phyloP scores from a whole-genome alignment of 37 sponge, comb jelly and placozoan genomes.

The Petrosia ficiformis region DNA sequence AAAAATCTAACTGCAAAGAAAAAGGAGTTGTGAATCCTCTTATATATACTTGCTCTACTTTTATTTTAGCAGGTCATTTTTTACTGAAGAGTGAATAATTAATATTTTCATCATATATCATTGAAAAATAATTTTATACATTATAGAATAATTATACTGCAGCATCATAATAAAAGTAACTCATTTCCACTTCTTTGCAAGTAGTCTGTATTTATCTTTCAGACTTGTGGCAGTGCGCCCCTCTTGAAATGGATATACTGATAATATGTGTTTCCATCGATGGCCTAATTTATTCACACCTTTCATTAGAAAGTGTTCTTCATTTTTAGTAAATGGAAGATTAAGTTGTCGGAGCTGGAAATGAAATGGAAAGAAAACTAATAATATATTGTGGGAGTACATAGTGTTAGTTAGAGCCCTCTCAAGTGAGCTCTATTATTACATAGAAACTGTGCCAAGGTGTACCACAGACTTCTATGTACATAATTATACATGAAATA shows the following conservation, averaged over 20 bases:
- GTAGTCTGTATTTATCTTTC: background rate
- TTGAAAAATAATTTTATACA: background rate
- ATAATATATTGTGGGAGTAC: no score
- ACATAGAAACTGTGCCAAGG: no score
- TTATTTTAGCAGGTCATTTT: no score
- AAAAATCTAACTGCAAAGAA: no score
- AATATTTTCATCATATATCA: background rate
- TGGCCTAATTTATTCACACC: background rate
- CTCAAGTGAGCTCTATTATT: no score
- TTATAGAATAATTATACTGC: background rate
- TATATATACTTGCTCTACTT: no score
- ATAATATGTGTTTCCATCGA: background rate
- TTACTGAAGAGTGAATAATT: background rate
- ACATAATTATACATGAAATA: no score
- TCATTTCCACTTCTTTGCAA: background rate
- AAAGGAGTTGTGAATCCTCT: no score
- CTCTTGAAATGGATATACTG: background rate
- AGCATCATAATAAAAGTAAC: background rate
- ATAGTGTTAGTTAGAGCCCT: no score
- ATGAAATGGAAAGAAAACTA: no score
- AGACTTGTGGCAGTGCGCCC: background rate
- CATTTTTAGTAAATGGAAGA: background rate
- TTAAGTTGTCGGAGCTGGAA: no score
- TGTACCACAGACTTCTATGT: no score
- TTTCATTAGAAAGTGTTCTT: background rate